Evolutionary conservation across 2,888 invertebrate genomes (phyloP), one percentile per base, ranked within the genome.

Genomic region (Galerucella calmariensis): DNA sequence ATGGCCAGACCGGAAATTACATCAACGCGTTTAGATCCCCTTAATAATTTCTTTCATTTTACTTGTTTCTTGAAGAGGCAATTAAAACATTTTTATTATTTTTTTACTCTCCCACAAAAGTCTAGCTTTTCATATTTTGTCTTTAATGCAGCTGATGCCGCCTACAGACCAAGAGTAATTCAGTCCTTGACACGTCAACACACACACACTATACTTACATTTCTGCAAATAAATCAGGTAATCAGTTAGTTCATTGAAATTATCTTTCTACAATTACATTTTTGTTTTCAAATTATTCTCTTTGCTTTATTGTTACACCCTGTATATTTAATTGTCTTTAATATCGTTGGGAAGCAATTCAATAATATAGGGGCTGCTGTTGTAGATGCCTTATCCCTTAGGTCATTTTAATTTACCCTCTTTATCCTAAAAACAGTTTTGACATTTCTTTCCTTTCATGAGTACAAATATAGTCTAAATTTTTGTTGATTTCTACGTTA

Each of bases 1-100:
- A 77, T 73, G 59, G 67, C 44, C 51, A 65, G 24, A 59, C 74
- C 72, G 77, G 77, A 77, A 75, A 74, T 73, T 75, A 68, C 51
- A 75, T 69, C 69, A 48, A 69, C 75, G 68, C 75, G 12, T 75
- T 70, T 71, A 27, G n/a, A 65, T 72, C 66, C 62, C 66, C 16
- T 63, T 65, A 69, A 69, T 69, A 69, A 51, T 48, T 35, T 63
- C 20, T 51, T 61, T 48, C 20, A 61, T 8, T 53, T 61, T 61
- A 62, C 53, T 48, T 20, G 16, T 20, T 46, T 51, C 46, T 62
- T 51, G 69, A 53, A 69, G 69, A 62, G 69, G 48, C 41, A 62
- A 69, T 69, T 69, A 69, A 69, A 61, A 69, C n/a, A 46, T 59
- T 67, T 16, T 58, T 56, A 56, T 53, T 68, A 35, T 41, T 58